A percentile compares a stretch with the other conserved stretches of the same genome.
These are phyloP conservation scores for Turnix velox DNA, from an alignment of 2,113 vertebrate species.

Conservation along the genomic window DNA sequence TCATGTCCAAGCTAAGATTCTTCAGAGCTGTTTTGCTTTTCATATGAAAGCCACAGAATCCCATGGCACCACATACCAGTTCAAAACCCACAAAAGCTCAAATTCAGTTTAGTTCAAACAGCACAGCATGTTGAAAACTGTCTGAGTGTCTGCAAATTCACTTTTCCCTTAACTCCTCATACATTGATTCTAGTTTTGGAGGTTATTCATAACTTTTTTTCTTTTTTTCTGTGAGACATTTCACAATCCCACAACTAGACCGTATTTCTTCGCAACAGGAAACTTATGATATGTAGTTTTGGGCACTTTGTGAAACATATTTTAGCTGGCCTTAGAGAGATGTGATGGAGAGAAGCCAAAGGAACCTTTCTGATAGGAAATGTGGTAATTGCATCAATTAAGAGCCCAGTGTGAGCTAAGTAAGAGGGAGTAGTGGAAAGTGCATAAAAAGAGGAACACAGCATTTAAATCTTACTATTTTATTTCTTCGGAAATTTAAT, in stretches of 20 bases:
- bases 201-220: not conserved
- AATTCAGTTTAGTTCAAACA: not conserved
- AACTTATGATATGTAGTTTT: not conserved
- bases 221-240: not conserved
- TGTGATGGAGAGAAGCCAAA: not conserved
- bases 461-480: not conserved
- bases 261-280: not conserved
- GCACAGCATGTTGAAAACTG: not conserved
- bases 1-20: not conserved
- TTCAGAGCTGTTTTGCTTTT: not conserved
- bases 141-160: not conserved
- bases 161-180: not conserved
- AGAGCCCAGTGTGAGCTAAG: not conserved
- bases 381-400: not conserved
- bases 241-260: not conserved
- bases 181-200: not conserved
- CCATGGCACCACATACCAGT: not conserved
- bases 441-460: not conserved
- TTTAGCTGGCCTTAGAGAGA: not conserved
- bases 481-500: not conserved
- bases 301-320: not conserved
- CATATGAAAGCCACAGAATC: not conserved
- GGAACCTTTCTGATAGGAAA: not conserved
- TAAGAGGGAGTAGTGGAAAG: not conserved
- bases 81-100: not conserved